Percentiles rank a stretch among this genome's conserved stretches.
phyloP scores from a whole-genome alignment of 1,140 invertebrate species.

The Bombus superbus region DNA sequence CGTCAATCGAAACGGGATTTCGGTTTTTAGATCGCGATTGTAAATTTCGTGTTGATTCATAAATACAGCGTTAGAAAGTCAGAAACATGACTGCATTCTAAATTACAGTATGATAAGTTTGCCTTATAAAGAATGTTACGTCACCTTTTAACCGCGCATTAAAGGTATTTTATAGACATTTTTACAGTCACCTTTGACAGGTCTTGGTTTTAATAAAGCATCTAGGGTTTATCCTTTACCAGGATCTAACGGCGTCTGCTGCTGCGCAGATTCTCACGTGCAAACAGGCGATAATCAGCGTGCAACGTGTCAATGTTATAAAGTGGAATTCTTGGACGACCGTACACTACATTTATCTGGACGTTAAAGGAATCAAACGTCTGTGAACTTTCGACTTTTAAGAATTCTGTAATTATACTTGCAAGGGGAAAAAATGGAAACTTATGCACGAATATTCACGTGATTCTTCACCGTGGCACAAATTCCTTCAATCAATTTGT shows the following conservation, averaged over 20 bases:
- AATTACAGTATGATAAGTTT: neutral
- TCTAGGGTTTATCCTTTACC: too few relatives aligned
- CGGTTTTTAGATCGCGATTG: too few relatives aligned
- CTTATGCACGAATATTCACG: neutral
- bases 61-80: neutral
- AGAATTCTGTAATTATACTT: neutral
- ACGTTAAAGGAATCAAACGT: neutral
- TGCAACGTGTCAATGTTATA: constrained; percentile 16
- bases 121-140: neutral
- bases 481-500: neutral
- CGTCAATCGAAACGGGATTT: too few relatives aligned
- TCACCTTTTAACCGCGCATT: neutral
- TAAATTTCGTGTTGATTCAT: neutral
- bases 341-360: neutral
- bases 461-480: neutral
- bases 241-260: neutral
- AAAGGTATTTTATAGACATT: neutral
- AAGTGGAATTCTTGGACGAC: constrained; percentile 12
- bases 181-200: neutral
- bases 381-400: neutral
- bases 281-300: neutral
- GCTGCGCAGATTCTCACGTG: neutral
- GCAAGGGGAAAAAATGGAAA: neutral
- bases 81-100: neutral
- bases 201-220: neutral